A percentile compares a stretch with the other conserved stretches of the same genome.
phyloP scores from a whole-genome alignment of 2,113 vertebrate species.

The Nothocercus julius region DNA sequence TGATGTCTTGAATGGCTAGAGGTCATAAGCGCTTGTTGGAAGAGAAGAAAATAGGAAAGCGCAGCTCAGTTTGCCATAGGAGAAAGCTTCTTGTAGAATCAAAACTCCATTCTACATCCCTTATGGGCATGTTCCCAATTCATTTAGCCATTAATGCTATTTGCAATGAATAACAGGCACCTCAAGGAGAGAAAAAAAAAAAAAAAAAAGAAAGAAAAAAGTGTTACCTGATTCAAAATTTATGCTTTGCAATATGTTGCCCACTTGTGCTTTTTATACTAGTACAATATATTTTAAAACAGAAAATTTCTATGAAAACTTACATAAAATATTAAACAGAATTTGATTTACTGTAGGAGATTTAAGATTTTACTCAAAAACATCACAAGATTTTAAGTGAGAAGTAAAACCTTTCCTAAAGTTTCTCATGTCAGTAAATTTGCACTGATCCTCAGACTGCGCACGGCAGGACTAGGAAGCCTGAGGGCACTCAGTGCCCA shows the following conservation, averaged over 20 bases:
- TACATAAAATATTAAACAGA: neutral
- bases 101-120: neutral
- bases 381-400: neutral
- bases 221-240: neutral
- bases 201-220: neutral
- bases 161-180: neutral
- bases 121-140: neutral
- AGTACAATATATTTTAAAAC: neutral
- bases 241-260: neutral
- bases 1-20: neutral
- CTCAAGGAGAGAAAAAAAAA: neutral
- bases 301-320: neutral
- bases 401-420: neutral
- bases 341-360: neutral
- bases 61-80: neutral
- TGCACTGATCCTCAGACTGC: neutral
- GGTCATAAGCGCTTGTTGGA: neutral
- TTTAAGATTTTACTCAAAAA: neutral
- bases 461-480: neutral
- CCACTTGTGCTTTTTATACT: neutral
- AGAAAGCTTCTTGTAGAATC: neutral
- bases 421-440: neutral
- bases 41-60: neutral
- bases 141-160: neutral
- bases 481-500: neutral